Evolutionary conservation across 1,140 invertebrate species (phyloP), one percentile per base, ranked within the genome.

Genomic region (Eupeodes corollae): DNA sequence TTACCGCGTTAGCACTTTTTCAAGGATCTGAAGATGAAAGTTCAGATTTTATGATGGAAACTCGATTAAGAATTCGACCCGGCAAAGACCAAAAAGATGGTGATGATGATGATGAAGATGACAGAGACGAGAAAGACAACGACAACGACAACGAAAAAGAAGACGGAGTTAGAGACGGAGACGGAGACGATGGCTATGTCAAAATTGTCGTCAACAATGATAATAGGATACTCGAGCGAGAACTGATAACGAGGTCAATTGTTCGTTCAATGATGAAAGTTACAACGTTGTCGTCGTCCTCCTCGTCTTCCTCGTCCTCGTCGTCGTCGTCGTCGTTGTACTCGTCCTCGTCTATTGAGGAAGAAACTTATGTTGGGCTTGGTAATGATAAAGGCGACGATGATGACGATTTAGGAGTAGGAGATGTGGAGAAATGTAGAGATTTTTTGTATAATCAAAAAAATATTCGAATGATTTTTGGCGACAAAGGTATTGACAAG

Each of bases 31-130:
- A 44, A 40, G 49, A 44, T 35, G 48, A 53, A 48, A 52, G 48
- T 47, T 37, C 37, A 39, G 42, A 53, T 45, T 53, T 44, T 46
- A 47, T 50, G 52, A 32, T 53, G 46, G 46, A 53, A 50, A 44
- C 44, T 44, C 45, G 43, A 50, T 45, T 53, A 45, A 53, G 45
- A 18, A 42, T 6, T 42, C 15, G 13, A 21, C 5, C 16, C 21
- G 21, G 8, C 21, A 26, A 26, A 26, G 21, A 26, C 8, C 21
- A 26, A 26, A 8, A 26, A 26, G 21, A 5, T 26, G 21, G 8
- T 8, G 21, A 26, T 5, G 21, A 26, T 26, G 21, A 26, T 8
- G 21, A 26, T 8, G 21, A 26, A 3, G 8, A 26, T 8, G 3
- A 26, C 3, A 5, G 21, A 3, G 3, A 26, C 21, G 3, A 26